A percentile compares a stretch with the other conserved stretches of the same genome.
These are phyloP conservation scores for Galerucella pusilla DNA, from an alignment of 2,888 invertebrate genomes.

Conservation along the genomic window DNA sequence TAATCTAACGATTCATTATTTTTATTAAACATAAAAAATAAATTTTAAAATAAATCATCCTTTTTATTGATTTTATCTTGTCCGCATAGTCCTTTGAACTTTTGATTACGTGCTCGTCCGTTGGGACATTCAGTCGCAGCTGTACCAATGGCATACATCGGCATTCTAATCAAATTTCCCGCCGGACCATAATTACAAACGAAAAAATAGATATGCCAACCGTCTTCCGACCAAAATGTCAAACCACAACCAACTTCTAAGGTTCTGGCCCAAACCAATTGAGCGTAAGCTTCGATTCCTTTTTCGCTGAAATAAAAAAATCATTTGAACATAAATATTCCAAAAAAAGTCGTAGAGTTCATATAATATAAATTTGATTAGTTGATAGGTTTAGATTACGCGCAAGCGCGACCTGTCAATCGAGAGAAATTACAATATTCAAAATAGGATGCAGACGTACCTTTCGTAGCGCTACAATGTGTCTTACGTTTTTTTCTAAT, in stretches of 20 bases:
- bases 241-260: slow-evolving; percentile 29
- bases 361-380: no score
- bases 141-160: slow-evolving; percentile 5
- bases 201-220: slow-evolving; percentile 9
- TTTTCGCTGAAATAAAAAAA: slow-evolving; percentile 38
- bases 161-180: not conserved
- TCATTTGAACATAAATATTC: not conserved
- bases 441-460: no score
- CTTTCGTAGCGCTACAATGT: no score
- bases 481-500: no score
- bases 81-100: slow-evolving; percentile 16
- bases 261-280: slow-evolving; percentile 44
- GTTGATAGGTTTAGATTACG: no score
- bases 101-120: not conserved
- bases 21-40: not conserved
- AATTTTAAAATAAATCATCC: not conserved
- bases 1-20: not conserved
- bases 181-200: slow-evolving; percentile 21
- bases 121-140: slow-evolving; percentile 5
- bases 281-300: slow-evolving; percentile 5
- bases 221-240: not conserved
- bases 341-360: no score
- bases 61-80: not conserved
- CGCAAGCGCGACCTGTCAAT: no score
- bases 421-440: no score